A percentile compares a stretch with the other conserved stretches of the same genome.
phyloP scores from a whole-genome alignment of 2,797 vertebrate genomes.

The Cirrhinus mrigala region DNA sequence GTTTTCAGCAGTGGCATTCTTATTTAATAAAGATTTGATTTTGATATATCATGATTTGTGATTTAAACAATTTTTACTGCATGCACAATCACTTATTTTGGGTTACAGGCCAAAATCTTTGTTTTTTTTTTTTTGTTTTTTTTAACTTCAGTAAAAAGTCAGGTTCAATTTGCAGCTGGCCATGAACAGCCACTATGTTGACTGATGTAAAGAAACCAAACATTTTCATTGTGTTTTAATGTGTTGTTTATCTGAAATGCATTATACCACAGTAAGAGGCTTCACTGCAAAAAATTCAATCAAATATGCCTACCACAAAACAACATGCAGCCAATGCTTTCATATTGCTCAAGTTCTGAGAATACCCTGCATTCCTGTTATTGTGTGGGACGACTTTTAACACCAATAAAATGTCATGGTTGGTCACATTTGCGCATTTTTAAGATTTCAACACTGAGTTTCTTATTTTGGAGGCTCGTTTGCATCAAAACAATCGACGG shows the following conservation, averaged over 20 bases:
- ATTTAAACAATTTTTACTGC: neutral
- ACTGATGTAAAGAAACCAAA: neutral
- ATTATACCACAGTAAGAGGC: neutral
- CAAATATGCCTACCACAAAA: conserved; percentile 1
- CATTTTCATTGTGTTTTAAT: neutral
- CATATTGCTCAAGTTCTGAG: conserved; percentile 18
- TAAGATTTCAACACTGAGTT: conserved; percentile 9
- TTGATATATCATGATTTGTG: neutral
- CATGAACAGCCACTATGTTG: neutral
- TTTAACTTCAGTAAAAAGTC: neutral
- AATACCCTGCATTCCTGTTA: conserved; percentile 16
- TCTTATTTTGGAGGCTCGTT: neutral
- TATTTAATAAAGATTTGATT: neutral
- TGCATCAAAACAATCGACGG: neutral
- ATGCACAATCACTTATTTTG: neutral
- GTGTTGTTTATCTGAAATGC: neutral
- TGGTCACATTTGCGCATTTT: conserved; percentile 3
- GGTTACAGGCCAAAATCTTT: neutral
- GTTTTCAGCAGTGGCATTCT: neutral
- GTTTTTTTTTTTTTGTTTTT: too few species aligned
- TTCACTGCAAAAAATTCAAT: neutral
- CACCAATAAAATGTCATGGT: conserved; percentile 12
- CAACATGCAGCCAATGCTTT: neutral
- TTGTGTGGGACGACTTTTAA: conserved; percentile 19
- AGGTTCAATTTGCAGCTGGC: neutral